Percentiles rank a stretch among this genome's conserved stretches.
phyloP scores from a whole-genome alignment of 2,113 vertebrate species.

The Spilogale gracilis region DNA sequence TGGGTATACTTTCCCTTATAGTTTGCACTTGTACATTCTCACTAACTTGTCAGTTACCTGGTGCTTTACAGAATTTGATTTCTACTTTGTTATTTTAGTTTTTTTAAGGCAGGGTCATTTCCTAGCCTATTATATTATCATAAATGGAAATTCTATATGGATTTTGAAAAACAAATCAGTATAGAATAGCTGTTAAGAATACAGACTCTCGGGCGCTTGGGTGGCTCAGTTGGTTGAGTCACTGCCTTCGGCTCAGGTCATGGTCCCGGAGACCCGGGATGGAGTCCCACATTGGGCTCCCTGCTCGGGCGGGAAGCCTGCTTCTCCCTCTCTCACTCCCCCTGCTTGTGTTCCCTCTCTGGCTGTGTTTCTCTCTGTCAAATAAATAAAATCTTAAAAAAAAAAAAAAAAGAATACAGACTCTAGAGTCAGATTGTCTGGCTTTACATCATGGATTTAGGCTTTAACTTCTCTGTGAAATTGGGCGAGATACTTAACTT shows the following conservation, averaged over 20 bases:
- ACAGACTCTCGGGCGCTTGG: neutral
- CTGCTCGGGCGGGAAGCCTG: too few species aligned
- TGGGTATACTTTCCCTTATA: neutral
- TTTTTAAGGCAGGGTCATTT: neutral
- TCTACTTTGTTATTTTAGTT: constrained; percentile 14
- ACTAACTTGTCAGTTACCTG: neutral
- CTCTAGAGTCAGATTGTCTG: neutral
- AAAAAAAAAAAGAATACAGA: neutral
- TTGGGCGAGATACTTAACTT: neutral
- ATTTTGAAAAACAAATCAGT: constrained; percentile 53
- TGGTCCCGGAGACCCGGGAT: too few species aligned
- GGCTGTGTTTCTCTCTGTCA: too few species aligned
- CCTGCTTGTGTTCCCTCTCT: too few species aligned
- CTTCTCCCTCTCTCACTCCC: too few species aligned
- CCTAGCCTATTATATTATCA: neutral
- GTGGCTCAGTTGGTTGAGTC: too few species aligned
- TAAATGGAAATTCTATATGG: constrained; percentile 4
- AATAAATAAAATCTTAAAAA: too few species aligned
- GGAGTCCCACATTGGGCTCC: too few species aligned
- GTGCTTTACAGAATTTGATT: neutral
- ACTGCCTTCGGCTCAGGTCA: too few species aligned
- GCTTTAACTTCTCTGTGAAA: neutral
- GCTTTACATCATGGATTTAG: constrained; percentile 8
- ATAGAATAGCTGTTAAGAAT: neutral
- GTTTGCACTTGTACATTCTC: neutral